Evolutionary conservation across 2,113 vertebrate genomes (phyloP), one percentile per base, ranked within the genome.

Genomic region (Thymallus thymallus): DNA sequence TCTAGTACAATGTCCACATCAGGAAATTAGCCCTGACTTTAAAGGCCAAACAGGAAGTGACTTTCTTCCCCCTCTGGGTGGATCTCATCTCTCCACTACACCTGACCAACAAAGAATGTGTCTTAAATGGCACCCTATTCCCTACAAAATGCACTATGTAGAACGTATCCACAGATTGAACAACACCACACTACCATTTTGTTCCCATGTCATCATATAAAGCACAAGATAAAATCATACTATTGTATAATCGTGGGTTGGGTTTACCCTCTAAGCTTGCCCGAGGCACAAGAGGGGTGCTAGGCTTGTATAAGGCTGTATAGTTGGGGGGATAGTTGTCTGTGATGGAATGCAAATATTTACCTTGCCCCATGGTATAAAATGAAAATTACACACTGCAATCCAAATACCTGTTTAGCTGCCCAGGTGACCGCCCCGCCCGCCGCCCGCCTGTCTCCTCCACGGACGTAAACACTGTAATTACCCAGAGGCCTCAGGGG

Each of bases 281-380:
- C 48, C 67, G 23, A 48, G 67, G 70, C 65, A 74, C n/a, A 16
- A 10, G 51, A 67, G 18, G 58, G 70, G 71, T 75, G 64, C 35
- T 6, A 79, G 56, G 62, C 6, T 82, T 77, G 77, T 71, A 81
- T 0, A 24, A 71, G 75, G 78, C 48, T 51, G 73, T 69, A 77
- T 73, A 72, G 79, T 67, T n/a, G 48, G 76, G 69, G 77, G 75
- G 73, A 71, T 81, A 41, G 14, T 82, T 69, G 12, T 12, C 73
- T 71, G 85, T 68, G 65, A 73, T 72, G 83, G 84, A 91, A 90
- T 89, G 88, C 86, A 90, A 91, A 90, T 91, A 85, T 92, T 92
- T 86, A 90, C 62, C 84, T 78, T 80, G 77, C 70, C 79, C 48
- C 63, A 64, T 77, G 71, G 81, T 77, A 85, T 88, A 86, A 86